Percentiles rank a stretch among this genome's conserved stretches.
phyloP scores from a whole-genome alignment of 2,113 vertebrate genomes.

The Ammodytes dubius region DNA sequence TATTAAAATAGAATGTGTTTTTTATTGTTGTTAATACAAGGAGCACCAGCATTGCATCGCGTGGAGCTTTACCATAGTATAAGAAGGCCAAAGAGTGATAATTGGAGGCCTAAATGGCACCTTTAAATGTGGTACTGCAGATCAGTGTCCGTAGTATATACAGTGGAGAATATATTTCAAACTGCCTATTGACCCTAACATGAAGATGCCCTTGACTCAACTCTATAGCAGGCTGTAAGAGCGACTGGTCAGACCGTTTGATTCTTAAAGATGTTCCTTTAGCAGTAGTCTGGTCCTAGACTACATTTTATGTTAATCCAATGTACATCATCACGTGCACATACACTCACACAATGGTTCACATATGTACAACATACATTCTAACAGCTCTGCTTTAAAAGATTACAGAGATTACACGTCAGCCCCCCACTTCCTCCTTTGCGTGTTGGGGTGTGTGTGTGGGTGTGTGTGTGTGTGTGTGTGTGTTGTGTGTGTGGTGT shows the following conservation, averaged over 20 bases:
- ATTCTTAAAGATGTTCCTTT: slow-evolving; percentile 67
- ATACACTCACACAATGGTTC: background rate
- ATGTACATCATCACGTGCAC: slow-evolving; percentile 53
- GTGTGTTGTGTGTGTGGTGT: slow-evolving; percentile 1
- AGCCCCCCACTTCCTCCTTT: slow-evolving; percentile 56
- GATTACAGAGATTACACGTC: slow-evolving; percentile 86
- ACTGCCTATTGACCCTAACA: background rate
- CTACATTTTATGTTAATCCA: slow-evolving; percentile 65
- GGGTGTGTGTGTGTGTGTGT: slow-evolving; percentile 25
- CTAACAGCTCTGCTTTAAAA: slow-evolving; percentile 82
- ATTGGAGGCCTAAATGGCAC: background rate
- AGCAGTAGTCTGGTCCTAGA: slow-evolving; percentile 37
- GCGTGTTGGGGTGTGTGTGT: slow-evolving; percentile 66
- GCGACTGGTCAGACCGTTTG: slow-evolving; percentile 39
- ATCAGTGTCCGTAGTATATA: background rate
- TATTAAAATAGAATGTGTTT: background rate
- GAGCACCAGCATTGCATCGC: background rate
- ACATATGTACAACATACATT: slow-evolving; percentile 57
- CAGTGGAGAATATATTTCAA: background rate
- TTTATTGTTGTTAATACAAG: background rate
- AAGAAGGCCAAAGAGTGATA: background rate
- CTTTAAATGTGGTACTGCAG: background rate
- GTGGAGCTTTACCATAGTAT: background rate
- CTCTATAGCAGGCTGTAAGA: background rate
- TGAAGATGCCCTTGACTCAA: background rate